Conservation (phyloP, 2,797 vertebrate genomes). For the Rhodeus uyekii region DNA sequence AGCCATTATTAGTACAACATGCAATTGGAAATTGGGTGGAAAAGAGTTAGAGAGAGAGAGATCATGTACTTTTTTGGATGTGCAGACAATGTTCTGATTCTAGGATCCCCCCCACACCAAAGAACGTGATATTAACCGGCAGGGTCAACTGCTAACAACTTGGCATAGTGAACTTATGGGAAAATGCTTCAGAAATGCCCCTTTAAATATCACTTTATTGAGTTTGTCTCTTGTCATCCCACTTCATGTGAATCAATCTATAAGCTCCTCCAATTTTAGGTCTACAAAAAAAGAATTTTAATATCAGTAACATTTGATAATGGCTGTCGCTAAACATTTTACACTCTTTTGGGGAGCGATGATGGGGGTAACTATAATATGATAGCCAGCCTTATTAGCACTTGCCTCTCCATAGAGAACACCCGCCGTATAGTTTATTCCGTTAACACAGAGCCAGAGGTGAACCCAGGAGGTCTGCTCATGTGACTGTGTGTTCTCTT, state of each 20-base stretch:
- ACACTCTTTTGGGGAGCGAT: background rate
- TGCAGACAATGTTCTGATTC: background rate
- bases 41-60: background rate
- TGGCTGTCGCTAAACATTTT: background rate
- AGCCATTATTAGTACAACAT: conserved; percentile 36
- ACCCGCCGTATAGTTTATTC: conserved; percentile 20
- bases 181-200: background rate
- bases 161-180: background rate
- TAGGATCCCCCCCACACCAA: background rate
- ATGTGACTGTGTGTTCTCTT: conserved; percentile 55
- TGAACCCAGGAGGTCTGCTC: conserved; percentile 35
- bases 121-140: background rate
- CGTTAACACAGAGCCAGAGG: conserved; percentile 20
- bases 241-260: background rate
- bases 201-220: background rate
- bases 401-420: conserved; percentile 29
- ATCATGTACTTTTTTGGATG: background rate
- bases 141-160: background rate
- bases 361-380: conserved; percentile 31
- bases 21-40: conserved; percentile 5
- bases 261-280: background rate
- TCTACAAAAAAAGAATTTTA: background rate
- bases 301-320: conserved; percentile 12
- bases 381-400: conserved; percentile 28
- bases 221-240: background rate